Percentiles rank a stretch among this genome's conserved stretches.
Evolutionary conservation across 2,888 invertebrate genomes (phyloP).

Genomic region (Lasioglossum calceatum): DNA sequence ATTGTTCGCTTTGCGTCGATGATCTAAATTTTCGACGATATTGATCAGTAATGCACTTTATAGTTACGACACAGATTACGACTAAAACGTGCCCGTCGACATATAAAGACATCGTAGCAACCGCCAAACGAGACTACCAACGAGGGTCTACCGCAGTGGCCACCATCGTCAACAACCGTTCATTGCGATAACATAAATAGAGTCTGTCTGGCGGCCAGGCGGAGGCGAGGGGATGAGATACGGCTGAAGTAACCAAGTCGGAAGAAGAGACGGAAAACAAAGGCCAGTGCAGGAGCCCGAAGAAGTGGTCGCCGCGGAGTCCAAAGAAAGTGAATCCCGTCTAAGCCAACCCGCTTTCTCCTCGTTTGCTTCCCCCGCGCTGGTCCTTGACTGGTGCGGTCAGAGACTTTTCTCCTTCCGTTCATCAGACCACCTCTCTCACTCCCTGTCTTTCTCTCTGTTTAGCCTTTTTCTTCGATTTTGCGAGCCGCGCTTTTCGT

Average conservation of each 20-base stretch:
- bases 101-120: neutral
- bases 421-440: slow-evolving; percentile 33
- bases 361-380: slow-evolving; percentile 55
- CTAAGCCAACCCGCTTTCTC: slow-evolving; percentile 60
- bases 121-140: neutral
- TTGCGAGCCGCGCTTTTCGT: slow-evolving; percentile 24
- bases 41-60: neutral
- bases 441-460: slow-evolving; percentile 24
- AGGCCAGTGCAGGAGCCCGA: slow-evolving; percentile 25
- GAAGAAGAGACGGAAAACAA: slow-evolving; percentile 28
- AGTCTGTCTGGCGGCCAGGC: neutral
- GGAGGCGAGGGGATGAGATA: slow-evolving; percentile 2
- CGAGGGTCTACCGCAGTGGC: neutral
- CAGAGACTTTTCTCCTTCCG: slow-evolving; percentile 50
- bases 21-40: neutral
- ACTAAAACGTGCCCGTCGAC: neutral
- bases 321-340: slow-evolving; percentile 69
- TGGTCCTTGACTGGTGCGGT: slow-evolving; percentile 51
- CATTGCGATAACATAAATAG: slow-evolving; percentile 7
- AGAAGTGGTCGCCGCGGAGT: slow-evolving; percentile 52
- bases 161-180: neutral
- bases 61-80: neutral
- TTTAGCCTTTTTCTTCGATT: slow-evolving; percentile 37
- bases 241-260: slow-evolving; percentile 35
- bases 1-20: neutral